phyloP scores from a whole-genome alignment of 2,113 vertebrate genomes.

The Chauna torquata region DNA sequence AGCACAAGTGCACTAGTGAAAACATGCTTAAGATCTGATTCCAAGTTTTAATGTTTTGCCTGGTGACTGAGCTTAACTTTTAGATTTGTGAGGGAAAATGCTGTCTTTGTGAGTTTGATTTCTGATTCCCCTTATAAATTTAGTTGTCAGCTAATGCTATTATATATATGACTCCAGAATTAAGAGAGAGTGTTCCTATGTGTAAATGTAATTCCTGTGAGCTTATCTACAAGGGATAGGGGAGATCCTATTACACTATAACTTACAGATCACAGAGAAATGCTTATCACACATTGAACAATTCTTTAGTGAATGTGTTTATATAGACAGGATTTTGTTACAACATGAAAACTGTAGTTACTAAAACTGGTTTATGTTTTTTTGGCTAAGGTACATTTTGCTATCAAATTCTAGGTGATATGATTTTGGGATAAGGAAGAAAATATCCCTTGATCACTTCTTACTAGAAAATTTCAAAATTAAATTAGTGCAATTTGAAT shows the following conservation, averaged over 20 bases:
- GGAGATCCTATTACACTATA: not conserved
- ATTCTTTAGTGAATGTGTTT: not conserved
- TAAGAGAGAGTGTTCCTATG: not conserved
- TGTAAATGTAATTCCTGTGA: not conserved
- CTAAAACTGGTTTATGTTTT: not conserved
- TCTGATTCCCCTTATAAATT: not conserved
- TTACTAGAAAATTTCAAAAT: not conserved
- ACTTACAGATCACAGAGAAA: not conserved
- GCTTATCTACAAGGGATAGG: fast-evolving
- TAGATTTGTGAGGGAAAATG: not conserved
- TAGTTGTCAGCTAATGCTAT: not conserved
- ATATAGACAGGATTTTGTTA: not conserved
- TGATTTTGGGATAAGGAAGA: not conserved
- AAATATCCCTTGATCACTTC: not conserved
- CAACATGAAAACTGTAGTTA: not conserved
- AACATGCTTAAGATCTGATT: not conserved
- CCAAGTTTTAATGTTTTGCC: not conserved
- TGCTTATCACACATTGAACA: not conserved
- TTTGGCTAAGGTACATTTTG: not conserved
- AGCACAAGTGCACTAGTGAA: not conserved
- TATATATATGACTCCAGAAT: not conserved
- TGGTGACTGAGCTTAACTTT: not conserved
- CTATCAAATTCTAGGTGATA: not conserved
- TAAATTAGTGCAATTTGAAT: not conserved
- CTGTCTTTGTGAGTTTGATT: not conserved